Base-by-base conservation (phyloP, 2,888 invertebrate species). In the Trichogramma evanescens region DNA sequence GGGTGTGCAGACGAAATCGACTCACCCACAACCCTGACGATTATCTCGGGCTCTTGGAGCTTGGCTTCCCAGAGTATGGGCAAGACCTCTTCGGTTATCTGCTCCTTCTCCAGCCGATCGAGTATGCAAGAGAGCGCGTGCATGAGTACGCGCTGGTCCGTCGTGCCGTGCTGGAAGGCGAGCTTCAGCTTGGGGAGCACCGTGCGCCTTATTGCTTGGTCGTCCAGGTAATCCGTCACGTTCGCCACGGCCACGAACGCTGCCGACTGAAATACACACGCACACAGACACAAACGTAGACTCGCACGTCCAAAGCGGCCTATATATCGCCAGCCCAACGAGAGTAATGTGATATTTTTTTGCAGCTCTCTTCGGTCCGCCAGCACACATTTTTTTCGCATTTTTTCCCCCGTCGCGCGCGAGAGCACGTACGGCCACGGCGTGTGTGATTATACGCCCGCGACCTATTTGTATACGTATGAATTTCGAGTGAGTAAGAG, bases 1-100 rank as follows among this genome's bases (percentile, higher is more conserved):
- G 6, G 26, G 5, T 38, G 8, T 5, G 9, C 1, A 3, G 10
- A 43, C 43, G 26, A 26, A 26, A 26, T 26, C 26, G 26, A 93
- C 94, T 92, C 86, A 96, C 96, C 89, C 80, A 95, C 93, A 76
- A 95, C 89, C 77, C 93, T 87, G 76, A 89, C 84, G 67, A 93
- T 87, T 69, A 95, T 89, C 73, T 93, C 91, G 6, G 95, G 91
- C 77, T 96, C 95, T 66, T 88, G 88, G 54, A 94, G 84, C 65
- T 89, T 86, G 70, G 95, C 91, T 69, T 89, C 89, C 72, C 90
- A 89, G 43, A 97, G 82, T 66, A 96, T 84, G 1, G 95, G 95
- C 67, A 96, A 83, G 51, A 96, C 91, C 71, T 93, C 91, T 71
- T 95, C 95, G 70, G 93, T 85, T 61, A 96, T 90, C 78, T 93